Evolutionary conservation across 2,888 invertebrate species (phyloP).

Genomic region (Mimachlamys varia): DNA sequence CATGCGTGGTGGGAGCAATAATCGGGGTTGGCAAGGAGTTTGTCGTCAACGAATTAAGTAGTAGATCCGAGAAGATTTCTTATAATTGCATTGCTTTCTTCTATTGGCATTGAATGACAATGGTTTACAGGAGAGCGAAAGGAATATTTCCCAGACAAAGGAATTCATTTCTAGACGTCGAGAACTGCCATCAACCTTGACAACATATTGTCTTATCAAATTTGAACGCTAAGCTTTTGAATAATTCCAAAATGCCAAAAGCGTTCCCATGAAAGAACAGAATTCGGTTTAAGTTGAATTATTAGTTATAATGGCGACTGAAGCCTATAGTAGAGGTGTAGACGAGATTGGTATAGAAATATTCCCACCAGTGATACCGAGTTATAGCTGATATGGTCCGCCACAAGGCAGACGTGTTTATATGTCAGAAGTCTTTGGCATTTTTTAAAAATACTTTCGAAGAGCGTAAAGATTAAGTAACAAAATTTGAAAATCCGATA

Average conservation of each 20-base stretch:
- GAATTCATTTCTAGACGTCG: conserved; percentile 4
- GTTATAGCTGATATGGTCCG: too few relatives aligned
- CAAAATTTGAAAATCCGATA: too few relatives aligned
- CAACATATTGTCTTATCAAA: neutral
- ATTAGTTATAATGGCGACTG: neutral
- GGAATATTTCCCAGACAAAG: neutral
- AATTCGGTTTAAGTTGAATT: neutral
- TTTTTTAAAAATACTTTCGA: too few relatives aligned
- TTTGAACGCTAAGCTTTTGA: neutral
- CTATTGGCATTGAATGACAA: neutral
- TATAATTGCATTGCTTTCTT: conserved; percentile 13
- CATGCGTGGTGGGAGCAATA: neutral
- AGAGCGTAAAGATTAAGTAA: too few relatives aligned
- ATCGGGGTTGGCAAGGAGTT: neutral
- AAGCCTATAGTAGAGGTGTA: neutral
- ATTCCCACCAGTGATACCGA: too few relatives aligned
- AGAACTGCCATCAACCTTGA: neutral
- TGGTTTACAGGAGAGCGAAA: neutral
- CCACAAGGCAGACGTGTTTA: too few relatives aligned
- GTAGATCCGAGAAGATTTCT: neutral
- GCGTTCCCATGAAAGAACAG: neutral
- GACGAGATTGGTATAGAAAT: too few relatives aligned
- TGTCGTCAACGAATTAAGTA: neutral
- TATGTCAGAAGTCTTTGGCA: too few relatives aligned
- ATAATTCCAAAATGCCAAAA: neutral